Percentiles rank a stretch among this genome's conserved stretches.
Conservation (phyloP, 1,140 invertebrate species). For the Wasmannia auropunctata region DNA sequence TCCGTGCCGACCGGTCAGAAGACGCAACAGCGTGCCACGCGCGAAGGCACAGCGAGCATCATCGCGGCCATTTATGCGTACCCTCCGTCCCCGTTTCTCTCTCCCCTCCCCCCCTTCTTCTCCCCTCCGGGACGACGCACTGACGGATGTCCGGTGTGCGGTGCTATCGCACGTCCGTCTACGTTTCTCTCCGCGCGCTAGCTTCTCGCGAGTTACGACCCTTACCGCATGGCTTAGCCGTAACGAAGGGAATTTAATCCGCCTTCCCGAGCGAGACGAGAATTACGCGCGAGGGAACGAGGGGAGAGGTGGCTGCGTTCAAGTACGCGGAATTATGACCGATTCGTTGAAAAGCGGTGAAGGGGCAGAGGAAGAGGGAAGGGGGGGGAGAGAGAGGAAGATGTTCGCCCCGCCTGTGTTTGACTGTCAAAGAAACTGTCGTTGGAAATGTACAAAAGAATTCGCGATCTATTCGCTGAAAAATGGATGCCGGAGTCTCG, state of each 20-base stretch:
- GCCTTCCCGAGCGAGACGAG: not conserved
- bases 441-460: slow-evolving; percentile 15
- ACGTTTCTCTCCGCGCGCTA: not conserved
- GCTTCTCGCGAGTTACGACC: slow-evolving; percentile 29
- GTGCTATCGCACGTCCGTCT: not conserved
- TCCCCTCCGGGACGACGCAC: no score
- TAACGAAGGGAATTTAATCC: slow-evolving; percentile 48
- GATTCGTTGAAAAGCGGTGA: not conserved
- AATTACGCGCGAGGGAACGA: slow-evolving; percentile 1
- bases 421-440: slow-evolving; percentile 29
- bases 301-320: not conserved
- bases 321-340: slow-evolving; percentile 14
- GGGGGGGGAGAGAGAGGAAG: not conserved
- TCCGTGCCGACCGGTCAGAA: slow-evolving; percentile 54
- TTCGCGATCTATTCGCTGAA: not conserved
- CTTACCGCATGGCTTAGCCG: not conserved
- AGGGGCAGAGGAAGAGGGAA: no score
- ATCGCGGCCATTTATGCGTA: slow-evolving; percentile 30
- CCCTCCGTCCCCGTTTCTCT: no score
- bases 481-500: not conserved
- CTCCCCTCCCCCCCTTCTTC: no score
- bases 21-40: slow-evolving; percentile 64
- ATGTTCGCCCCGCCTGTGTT: not conserved
- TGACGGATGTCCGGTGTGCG: not conserved
- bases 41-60: not conserved